Evolutionary conservation across 2,797 vertebrate species (phyloP), one percentile per base, ranked within the genome.

Genomic region (Hippopotamyrus pictus): DNA sequence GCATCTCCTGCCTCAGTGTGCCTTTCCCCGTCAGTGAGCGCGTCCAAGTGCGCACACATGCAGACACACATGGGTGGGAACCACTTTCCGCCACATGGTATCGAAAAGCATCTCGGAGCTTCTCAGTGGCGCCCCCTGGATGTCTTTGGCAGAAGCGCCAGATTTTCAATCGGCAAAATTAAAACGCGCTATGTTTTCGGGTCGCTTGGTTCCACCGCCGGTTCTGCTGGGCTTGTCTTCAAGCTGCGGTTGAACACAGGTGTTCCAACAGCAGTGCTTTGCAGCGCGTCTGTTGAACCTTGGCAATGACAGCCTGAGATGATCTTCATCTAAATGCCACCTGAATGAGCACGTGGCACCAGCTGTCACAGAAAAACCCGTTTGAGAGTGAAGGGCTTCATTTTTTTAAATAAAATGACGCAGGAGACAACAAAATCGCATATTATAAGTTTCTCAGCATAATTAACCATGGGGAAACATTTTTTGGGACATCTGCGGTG

Each of bases 391-490:
- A 33, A 54, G 14, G 48, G 8, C 29, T 86, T 54, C 3, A 33
- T n/a, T 17, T 53, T 17, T 17, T 8, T 6, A 48, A 46, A 50
- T 5, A 54, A 86, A 86, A 86, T 51, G 0, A 84, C 0, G 17
- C 25, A 37, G 25, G 50, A 25, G 85, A 12, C 22, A 37, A 48
- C 9, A 69, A 12, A n/a, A 83, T 83, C 17, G 1, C 44, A 83
- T 46, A 48, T 41, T 87, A 62, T 73, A 87, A 4, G 29, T 89
- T 92, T 90, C 85, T 90, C 88, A 62, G 62, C 90, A 88, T 90
- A 90, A 92, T 91, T 88, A 85, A 86, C 91, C 87, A 59, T 54
- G 11, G 82, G 91, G 92, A 92, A 83, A 89, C 91, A 57, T 9
- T 54, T 54, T 53, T 19, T 17, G 12, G 85, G 48, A 54, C 50